Conservation (phyloP, 2,797 vertebrate genomes). For the Pachyuromys duprasi region DNA sequence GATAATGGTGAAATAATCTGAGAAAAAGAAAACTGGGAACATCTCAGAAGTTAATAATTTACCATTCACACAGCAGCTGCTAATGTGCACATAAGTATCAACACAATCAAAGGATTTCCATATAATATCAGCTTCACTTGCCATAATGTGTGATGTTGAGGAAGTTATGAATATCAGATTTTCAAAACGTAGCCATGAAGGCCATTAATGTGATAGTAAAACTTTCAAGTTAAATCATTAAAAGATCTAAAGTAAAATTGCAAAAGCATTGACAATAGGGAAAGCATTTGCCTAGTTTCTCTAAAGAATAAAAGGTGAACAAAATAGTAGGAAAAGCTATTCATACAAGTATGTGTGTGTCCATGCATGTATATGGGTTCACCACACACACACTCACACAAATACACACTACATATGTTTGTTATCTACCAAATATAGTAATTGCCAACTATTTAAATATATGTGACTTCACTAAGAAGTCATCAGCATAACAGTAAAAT, state of each 20-base stretch:
- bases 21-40: background rate
- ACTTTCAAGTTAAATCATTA: background rate
- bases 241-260: background rate
- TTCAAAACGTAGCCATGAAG: conserved; percentile 16
- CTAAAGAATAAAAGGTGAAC: background rate
- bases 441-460: background rate
- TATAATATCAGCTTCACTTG: background rate
- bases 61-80: background rate
- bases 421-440: background rate
- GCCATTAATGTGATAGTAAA: background rate
- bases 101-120: background rate
- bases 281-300: background rate
- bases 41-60: background rate
- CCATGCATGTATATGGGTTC: too few species aligned
- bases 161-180: background rate
- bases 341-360: too few species aligned
- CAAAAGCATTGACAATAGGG: conserved; percentile 5
- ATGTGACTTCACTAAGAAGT: background rate
- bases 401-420: background rate
- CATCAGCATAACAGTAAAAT: background rate
- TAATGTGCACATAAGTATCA: background rate
- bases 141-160: background rate
- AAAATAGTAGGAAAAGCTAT: background rate
- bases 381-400: background rate
- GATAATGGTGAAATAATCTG: background rate